These are phyloP conservation scores for Uromys caudimaculatus DNA, from an alignment of 2,797 vertebrate genomes.

Conservation along the genomic window DNA sequence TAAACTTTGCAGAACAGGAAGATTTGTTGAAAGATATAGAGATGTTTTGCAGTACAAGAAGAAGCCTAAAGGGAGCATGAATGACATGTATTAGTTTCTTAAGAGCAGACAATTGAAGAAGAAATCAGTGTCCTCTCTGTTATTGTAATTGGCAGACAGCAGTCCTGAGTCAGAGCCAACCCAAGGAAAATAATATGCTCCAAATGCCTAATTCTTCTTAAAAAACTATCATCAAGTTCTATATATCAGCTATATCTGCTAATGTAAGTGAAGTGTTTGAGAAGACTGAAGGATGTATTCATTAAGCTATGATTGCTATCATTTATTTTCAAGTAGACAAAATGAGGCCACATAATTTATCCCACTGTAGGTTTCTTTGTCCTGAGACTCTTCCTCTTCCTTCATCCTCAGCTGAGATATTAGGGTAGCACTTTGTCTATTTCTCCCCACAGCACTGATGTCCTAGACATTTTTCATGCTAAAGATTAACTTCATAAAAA, in stretches of 20 bases:
- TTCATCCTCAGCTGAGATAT: neutral
- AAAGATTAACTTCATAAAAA: neutral
- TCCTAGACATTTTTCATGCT: neutral
- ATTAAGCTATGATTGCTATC: slow-evolving; percentile 6
- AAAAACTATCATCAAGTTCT: slow-evolving; percentile 7
- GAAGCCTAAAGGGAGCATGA: neutral
- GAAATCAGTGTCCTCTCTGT: neutral
- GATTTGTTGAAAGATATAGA: neutral
- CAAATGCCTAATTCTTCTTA: slow-evolving; percentile 1
- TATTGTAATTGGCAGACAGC: neutral
- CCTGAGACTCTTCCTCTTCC: neutral
- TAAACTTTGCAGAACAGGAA: slow-evolving; percentile 15
- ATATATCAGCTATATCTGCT: neutral
- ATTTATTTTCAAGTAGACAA: neutral
- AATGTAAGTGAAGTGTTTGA: slow-evolving; percentile 15
- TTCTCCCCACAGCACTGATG: neutral
- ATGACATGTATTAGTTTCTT: neutral
- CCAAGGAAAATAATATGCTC: neutral
- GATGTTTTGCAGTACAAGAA: neutral
- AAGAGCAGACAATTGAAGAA: neutral
- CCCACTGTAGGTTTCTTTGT: neutral
- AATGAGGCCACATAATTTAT: neutral
- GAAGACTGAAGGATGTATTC: slow-evolving; percentile 29
- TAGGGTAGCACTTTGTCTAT: neutral
- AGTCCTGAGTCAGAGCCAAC: slow-evolving; percentile 29